These are phyloP conservation scores for Drosophila busckii DNA, from an alignment of 1,140 invertebrate genomes.

Conservation along the genomic window DNA sequence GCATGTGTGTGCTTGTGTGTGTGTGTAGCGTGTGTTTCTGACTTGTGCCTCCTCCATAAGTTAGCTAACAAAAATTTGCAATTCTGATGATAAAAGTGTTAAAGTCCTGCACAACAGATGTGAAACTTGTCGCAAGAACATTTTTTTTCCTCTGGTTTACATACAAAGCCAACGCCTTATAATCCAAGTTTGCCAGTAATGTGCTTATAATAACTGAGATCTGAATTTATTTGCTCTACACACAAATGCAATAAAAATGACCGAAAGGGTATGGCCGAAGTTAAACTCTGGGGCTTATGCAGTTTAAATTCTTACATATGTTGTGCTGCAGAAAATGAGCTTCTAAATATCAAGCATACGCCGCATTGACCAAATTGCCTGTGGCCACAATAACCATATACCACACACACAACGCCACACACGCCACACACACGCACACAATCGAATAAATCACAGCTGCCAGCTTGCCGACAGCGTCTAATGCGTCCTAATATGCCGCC, in stretches of 20 bases:
- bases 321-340: constrained; percentile 9
- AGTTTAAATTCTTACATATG: constrained; percentile 1
- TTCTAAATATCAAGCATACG: constrained; percentile 23
- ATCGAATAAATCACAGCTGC: constrained; percentile 54
- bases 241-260: constrained; percentile 28
- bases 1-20: constrained; percentile 14
- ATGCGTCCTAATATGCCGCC: constrained; percentile 14
- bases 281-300: constrained; percentile 2
- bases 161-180: no score
- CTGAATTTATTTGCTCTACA: not conserved
- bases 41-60: constrained; percentile 32
- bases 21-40: constrained; percentile 27
- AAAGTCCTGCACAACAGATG: constrained; percentile 37
- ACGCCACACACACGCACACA: constrained; percentile 11
- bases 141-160: no score
- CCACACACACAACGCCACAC: not conserved
- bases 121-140: not conserved
- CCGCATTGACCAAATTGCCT: constrained; percentile 27
- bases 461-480: constrained; percentile 5
- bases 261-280: constrained; percentile 26
- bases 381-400: constrained; percentile 25
- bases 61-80: constrained; percentile 47
- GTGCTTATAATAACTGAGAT: constrained; percentile 22
- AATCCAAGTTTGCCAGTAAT: constrained; percentile 17
- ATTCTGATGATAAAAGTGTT: constrained; percentile 70